These are phyloP conservation scores for Oplegnathus fasciatus DNA, from an alignment of 2,113 vertebrate species.

Conservation along the genomic window DNA sequence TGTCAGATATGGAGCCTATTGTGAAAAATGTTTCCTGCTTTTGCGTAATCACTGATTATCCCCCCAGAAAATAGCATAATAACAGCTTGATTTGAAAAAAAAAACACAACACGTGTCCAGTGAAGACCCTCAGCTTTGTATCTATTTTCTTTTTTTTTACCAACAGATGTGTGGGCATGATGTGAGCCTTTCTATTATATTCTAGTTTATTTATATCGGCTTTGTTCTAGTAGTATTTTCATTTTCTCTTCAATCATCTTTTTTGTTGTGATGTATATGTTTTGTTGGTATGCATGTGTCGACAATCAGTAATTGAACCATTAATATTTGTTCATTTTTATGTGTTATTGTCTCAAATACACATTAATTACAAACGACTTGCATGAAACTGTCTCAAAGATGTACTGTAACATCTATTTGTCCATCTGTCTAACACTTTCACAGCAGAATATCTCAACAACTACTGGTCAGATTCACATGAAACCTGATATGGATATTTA, in stretches of 20 bases:
- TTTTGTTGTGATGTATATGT: background rate
- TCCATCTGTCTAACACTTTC: background rate
- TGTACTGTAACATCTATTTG: background rate
- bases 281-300: background rate
- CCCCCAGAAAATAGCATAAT: background rate
- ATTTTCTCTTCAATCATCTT: background rate
- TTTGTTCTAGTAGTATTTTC: background rate
- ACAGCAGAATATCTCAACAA: background rate
- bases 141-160: background rate
- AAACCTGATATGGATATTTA: background rate
- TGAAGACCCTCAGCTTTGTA: background rate
- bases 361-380: background rate
- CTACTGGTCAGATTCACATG: background rate
- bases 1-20: constrained; percentile 42
- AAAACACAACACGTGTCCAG: background rate
- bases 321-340: background rate
- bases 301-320: background rate
- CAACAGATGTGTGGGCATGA: background rate
- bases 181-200: background rate
- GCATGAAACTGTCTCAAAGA: background rate
- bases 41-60: constrained; percentile 39
- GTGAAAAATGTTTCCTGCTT: constrained; percentile 46
- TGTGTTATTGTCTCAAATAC: background rate
- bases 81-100: constrained; percentile 16
- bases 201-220: background rate